phyloP scores from a whole-genome alignment of 2,797 vertebrate genomes.

The Poecilia velifera region DNA sequence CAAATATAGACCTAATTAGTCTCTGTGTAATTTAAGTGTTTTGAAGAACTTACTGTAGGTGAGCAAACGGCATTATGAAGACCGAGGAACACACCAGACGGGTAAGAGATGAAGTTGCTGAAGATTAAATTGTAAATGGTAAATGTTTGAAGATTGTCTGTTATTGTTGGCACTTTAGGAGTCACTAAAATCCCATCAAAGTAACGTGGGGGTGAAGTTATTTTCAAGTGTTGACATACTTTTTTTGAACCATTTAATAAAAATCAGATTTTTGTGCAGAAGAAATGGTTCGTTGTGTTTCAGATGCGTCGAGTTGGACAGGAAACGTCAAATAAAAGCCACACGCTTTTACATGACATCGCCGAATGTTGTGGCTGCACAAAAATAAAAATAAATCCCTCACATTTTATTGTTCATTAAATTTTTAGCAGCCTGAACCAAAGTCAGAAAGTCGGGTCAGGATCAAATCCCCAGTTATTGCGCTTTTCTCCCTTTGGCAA shows the following conservation, averaged over 20 bases:
- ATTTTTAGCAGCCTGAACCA: conserved; percentile 9
- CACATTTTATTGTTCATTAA: conserved; percentile 1
- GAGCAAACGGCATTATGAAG: too few relatives aligned
- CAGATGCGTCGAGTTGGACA: neutral
- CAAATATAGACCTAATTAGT: too few relatives aligned
- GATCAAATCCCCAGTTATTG: conserved; percentile 42
- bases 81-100: too few relatives aligned
- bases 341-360: neutral
- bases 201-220: neutral
- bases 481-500: conserved; percentile 43
- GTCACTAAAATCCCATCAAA: neutral
- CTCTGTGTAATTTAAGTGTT: too few relatives aligned
- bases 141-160: too few relatives aligned
- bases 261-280: neutral
- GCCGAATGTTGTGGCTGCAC: neutral
- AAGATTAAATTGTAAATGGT: too few relatives aligned
- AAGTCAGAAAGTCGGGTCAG: conserved; percentile 29
- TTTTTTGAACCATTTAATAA: neutral
- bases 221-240: neutral
- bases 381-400: neutral
- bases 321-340: neutral
- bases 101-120: too few relatives aligned
- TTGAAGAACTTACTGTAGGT: too few relatives aligned
- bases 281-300: neutral
- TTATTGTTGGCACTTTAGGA: neutral